Evolutionary conservation across 2,797 vertebrate species (phyloP).

Genomic region (Pteropus rufus): DNA sequence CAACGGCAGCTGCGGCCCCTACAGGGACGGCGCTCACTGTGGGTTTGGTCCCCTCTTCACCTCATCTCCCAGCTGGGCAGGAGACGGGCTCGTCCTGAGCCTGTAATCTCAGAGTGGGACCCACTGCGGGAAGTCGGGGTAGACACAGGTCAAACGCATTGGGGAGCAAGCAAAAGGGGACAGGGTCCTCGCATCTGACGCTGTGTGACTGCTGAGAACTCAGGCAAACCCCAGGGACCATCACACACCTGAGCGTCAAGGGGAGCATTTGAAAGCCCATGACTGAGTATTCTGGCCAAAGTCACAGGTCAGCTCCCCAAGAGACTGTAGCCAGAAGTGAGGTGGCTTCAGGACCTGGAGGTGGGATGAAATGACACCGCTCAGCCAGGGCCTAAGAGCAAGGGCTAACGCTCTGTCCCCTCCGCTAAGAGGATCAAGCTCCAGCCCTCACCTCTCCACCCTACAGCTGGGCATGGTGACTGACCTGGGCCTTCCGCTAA

Average conservation of each 20-base stretch:
- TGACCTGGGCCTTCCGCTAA: no score
- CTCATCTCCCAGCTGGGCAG: background rate
- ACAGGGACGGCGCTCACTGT: no score
- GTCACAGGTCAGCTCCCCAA: background rate
- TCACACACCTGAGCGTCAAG: background rate
- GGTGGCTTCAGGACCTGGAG: background rate
- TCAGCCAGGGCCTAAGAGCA: background rate
- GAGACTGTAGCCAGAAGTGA: background rate
- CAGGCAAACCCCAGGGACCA: background rate
- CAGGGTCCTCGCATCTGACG: background rate
- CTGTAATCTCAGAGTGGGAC: background rate
- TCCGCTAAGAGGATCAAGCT: background rate
- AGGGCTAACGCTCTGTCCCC: background rate
- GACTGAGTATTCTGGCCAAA: background rate
- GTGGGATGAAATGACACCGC: background rate
- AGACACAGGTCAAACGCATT: background rate
- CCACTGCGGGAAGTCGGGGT: background rate
- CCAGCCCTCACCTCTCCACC: background rate
- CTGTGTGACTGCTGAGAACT: background rate
- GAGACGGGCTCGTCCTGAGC: fast-evolving
- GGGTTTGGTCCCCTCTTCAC: no score
- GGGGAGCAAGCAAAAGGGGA: background rate
- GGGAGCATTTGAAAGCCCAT: background rate
- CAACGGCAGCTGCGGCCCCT: fast-evolving
- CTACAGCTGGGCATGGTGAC: background rate